Evolutionary conservation across 2,888 invertebrate genomes (phyloP).

Genomic region (Cephonodes hylas): DNA sequence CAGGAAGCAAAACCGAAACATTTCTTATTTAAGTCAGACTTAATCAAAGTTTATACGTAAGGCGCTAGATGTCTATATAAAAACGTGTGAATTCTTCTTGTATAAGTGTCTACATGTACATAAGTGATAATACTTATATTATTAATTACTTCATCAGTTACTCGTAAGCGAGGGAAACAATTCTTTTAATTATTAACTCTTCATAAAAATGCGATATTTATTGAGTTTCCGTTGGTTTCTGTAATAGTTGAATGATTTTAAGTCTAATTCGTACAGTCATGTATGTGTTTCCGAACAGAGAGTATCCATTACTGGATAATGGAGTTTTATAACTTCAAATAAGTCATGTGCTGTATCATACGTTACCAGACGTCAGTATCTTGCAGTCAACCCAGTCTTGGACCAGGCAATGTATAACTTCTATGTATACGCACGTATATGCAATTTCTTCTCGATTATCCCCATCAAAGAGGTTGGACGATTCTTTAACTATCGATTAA

Average conservation of each 20-base stretch:
- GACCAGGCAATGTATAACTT: not conserved
- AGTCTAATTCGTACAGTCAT: too few relatives aligned
- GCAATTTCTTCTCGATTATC: not conserved
- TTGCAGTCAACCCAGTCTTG: too few relatives aligned
- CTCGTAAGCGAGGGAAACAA: not conserved
- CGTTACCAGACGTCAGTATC: not conserved
- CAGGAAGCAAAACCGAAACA: too few relatives aligned
- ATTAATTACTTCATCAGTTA: not conserved
- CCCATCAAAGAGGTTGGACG: not conserved
- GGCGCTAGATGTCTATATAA: not conserved
- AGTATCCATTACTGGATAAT: not conserved
- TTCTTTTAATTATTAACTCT: not conserved
- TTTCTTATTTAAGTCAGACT: too few relatives aligned
- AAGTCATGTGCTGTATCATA: not conserved
- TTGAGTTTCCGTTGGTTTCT: not conserved
- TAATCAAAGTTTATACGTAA: too few relatives aligned
- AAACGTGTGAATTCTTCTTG: slow-evolving; percentile 22
- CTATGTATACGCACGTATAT: not conserved
- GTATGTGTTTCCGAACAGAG: not conserved
- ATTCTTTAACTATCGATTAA: not conserved
- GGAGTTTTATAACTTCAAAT: not conserved
- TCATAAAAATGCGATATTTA: not conserved
- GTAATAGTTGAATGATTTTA: not conserved
- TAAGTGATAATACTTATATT: slow-evolving; percentile 16
- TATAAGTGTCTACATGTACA: slow-evolving; percentile 21